Conservation (phyloP, 2,888 invertebrate genomes). For the Zonitis immaculata region DNA sequence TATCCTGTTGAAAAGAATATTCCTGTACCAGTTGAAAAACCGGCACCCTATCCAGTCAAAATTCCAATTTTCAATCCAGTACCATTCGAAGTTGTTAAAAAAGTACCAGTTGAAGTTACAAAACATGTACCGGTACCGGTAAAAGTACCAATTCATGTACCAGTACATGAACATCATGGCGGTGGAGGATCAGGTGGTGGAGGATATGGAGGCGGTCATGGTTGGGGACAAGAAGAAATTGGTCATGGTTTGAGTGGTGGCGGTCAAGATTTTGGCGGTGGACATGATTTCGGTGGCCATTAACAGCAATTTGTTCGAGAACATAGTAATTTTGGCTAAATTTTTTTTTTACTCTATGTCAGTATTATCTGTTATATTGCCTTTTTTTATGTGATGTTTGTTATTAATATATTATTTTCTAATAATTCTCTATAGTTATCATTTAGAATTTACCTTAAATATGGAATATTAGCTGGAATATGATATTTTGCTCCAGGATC, state of each 20-base stretch:
- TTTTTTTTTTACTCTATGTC: constrained; percentile 29
- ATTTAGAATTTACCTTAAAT: constrained; percentile 69
- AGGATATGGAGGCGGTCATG: constrained; percentile 23
- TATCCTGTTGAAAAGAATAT: constrained; percentile 65
- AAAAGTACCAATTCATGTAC: constrained; percentile 67
- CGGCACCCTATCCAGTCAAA: constrained; percentile 60
- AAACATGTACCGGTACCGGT: constrained; percentile 66
- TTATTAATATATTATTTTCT: constrained; percentile 33
- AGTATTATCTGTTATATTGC: constrained; percentile 36
- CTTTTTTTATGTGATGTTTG: constrained; percentile 32
- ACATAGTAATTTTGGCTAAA: constrained; percentile 14
- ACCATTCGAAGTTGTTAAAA: constrained; percentile 54
- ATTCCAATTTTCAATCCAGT: constrained; percentile 61
- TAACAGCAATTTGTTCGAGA: constrained; percentile 19
- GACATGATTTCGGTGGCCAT: constrained; percentile 28
- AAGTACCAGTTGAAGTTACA: constrained; percentile 42
- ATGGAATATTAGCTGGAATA: constrained; percentile 84
- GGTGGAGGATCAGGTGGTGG: constrained; percentile 35
- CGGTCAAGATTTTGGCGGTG: constrained; percentile 22
- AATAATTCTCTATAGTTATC: constrained; percentile 4
- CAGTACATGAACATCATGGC: constrained; percentile 51
- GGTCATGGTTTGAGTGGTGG: constrained; percentile 12
- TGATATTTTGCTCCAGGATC: constrained; percentile 93
- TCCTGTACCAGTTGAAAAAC: constrained; percentile 64
- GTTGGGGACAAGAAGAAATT: constrained; percentile 23